phyloP scores from a whole-genome alignment of 2,113 vertebrate species.

The Chamaetylas fuelleborni region DNA sequence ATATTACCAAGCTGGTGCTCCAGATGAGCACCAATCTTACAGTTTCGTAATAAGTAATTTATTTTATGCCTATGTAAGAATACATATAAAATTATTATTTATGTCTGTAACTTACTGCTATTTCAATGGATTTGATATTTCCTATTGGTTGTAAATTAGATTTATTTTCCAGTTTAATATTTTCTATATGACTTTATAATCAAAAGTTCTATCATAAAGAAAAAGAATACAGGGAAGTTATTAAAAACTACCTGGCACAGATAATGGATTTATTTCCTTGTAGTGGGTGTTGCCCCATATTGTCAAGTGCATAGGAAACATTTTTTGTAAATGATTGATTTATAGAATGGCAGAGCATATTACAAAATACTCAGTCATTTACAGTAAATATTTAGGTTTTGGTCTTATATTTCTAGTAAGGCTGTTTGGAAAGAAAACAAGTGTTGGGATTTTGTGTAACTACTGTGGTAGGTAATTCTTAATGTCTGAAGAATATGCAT shows the following conservation, averaged over 20 bases:
- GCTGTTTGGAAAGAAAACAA: constrained; percentile 37
- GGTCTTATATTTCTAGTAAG: neutral
- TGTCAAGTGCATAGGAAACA: neutral
- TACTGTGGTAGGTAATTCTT: constrained; percentile 30
- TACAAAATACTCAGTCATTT: neutral
- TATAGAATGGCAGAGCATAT: neutral
- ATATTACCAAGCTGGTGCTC: neutral
- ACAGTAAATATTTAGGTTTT: neutral
- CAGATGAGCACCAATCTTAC: neutral
- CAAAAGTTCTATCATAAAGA: neutral
- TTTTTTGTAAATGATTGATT: neutral
- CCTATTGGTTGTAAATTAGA: neutral
- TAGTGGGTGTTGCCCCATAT: neutral
- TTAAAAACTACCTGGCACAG: neutral
- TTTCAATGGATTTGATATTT: neutral
- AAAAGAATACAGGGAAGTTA: neutral
- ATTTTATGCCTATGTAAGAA: neutral
- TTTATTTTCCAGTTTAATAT: neutral
- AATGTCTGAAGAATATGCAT: neutral
- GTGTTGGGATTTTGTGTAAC: constrained; percentile 33
- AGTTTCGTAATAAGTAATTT: neutral
- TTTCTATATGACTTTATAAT: neutral
- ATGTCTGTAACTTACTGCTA: neutral
- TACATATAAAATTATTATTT: neutral
- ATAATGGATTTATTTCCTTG: neutral